Percentiles rank a stretch among this genome's conserved stretches.
Conservation (phyloP, 2,888 invertebrate species). For the Lacanobia oleracea region DNA sequence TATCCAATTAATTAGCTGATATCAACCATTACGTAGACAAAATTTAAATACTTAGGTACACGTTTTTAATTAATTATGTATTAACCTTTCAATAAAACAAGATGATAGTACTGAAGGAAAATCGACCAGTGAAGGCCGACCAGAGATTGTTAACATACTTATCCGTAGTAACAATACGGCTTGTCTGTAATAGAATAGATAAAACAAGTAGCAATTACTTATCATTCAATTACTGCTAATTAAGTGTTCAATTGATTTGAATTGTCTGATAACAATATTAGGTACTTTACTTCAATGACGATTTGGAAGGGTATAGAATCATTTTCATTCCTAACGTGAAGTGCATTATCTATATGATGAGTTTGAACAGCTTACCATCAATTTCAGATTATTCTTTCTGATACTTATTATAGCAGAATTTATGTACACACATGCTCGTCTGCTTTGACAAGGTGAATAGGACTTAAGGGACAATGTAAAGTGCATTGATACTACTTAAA, state of each 20-base stretch:
- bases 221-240: conserved; percentile 28
- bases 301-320: conserved; percentile 13
- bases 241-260: conserved; percentile 19
- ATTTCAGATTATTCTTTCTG: conserved; percentile 29
- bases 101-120: conserved; percentile 4
- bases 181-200: conserved; percentile 26
- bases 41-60: neutral
- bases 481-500: conserved; percentile 11
- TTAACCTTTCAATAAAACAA: conserved; percentile 2
- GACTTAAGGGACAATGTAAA: conserved; percentile 12
- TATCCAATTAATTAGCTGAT: neutral
- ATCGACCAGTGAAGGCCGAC: conserved; percentile 15
- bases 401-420: conserved; percentile 1
- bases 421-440: neutral
- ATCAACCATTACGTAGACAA: neutral
- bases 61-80: neutral
- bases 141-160: conserved; percentile 19
- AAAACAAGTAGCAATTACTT: conserved; percentile 22
- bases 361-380: conserved; percentile 15
- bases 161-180: conserved; percentile 6
- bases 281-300: conserved; percentile 18
- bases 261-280: conserved; percentile 23
- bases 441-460: conserved; percentile 18
- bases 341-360: conserved; percentile 31
- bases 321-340: neutral